phyloP scores from a whole-genome alignment of 35 echinoderm and acorn worm species.

The Strongylocentrotus purpuratus region DNA sequence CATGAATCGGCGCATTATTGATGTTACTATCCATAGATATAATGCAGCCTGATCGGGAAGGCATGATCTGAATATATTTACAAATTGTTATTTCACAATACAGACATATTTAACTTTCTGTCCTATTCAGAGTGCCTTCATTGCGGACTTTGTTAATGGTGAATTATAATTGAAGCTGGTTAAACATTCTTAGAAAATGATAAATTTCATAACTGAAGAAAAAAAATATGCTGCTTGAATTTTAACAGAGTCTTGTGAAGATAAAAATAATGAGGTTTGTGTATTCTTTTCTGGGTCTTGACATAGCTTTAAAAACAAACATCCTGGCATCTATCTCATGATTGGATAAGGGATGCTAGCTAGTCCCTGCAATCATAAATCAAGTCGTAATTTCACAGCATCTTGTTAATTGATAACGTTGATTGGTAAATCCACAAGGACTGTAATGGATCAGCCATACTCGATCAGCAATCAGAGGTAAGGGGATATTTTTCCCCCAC shows the following conservation, averaged over 20 bases:
- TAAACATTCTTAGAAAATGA: no score
- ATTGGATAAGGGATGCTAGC: neutral
- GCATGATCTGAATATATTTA: no score
- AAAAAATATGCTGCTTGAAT: no score
- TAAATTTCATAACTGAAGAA: no score
- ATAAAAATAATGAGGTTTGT: neutral
- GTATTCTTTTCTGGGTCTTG: neutral
- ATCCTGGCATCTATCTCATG: neutral
- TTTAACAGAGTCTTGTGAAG: neutral
- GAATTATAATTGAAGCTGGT: no score
- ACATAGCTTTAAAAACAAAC: neutral
- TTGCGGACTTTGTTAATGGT: no score
- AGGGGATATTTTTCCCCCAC: neutral
- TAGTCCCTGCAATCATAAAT: neutral
- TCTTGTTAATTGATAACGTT: conserved; percentile 2
- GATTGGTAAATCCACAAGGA: neutral
- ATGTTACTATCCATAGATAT: no score
- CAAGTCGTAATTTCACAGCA: neutral
- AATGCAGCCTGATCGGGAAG: no score
- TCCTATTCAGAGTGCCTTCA: no score
- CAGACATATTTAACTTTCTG: no score
- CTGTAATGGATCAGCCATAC: neutral
- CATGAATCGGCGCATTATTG: no score
- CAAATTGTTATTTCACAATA: no score
- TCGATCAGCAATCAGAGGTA: neutral